Evolutionary conservation across 2,888 invertebrate species (phyloP), one percentile per base, ranked within the genome.

Genomic region (Drosophila yooni): DNA sequence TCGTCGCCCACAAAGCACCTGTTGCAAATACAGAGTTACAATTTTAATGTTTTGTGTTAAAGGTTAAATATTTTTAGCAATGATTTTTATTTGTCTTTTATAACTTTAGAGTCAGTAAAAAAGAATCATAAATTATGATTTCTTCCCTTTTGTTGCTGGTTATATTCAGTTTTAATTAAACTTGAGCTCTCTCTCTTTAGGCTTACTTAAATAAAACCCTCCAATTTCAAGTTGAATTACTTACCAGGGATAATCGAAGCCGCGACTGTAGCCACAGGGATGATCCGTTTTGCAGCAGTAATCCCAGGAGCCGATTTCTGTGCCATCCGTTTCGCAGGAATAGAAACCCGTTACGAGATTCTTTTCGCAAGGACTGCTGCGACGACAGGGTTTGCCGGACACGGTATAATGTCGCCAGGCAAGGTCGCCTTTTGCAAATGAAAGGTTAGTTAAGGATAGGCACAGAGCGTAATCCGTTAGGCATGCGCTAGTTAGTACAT

Each of bases 1-100:
- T 94, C 94, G 4, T 95, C 95, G 18, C 97, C 97, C 8, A 97
- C 97, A 92, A 97, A 97, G 89, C 97, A 97, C 97, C 97, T 97
- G 52, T 15, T 29, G 3, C 2, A 3, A 31, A 18, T 21, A 29
- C 7, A 91, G 91, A 34, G 46, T 46, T 15, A 15, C 1, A 15
- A 25, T 25, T 25, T 40, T 10, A 40, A 40, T n/a, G 4, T 15
- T 4, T 15, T 21, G 1, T 13, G 7, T 21, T 7, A 43, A 8
- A 21, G 13, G 2, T 46, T 13, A 46, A 21, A 21, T 46, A 13
- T 21, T 46, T 38, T 21, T 21, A 6, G 11, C 3, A 2, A 40
- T 4, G 10, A 0, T 3, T 8, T 10, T 40, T 40, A 11, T 2
- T 1, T 0, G 11, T n/a, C 40, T 10, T 10, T 40, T 40, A 40